Base-by-base conservation (phyloP, 1,140 invertebrate genomes). In the Eupeodes corollae region DNA sequence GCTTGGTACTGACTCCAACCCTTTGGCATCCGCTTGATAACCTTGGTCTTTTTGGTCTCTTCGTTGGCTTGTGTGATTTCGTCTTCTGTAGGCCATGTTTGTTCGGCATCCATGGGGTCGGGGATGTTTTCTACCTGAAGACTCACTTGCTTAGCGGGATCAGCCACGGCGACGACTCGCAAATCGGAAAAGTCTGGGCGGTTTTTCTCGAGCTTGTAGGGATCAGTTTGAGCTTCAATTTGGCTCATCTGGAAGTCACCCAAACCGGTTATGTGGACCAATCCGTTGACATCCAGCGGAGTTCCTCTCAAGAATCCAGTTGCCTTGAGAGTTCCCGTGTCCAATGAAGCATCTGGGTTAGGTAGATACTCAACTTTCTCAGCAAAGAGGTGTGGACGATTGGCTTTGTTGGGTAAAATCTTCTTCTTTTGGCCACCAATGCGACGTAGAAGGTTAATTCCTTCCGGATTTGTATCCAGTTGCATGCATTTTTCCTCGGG, bases 1-100 rank as follows among this genome's bases (percentile, higher is more conserved):
- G 93, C 90, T 72, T 98, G 95, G 70, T 98, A 98, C 46, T 89
- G 88, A 12, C 92, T 97, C 44, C 57, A 67, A 35, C 94, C 94
- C 71, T 92, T 91, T 0, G 91, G 92, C 19, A 96, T 84, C 59
- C 78, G 82, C 63, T 91, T 91, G 0, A 84, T 71, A 46, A 79
- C 73, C 67, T 81, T 83, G 54, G 75, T 78, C 50, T 78, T 81
- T 53, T 74, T 74, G 56, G 70, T 60, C 51, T 80, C 73, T 51
- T 75, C 68, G 62, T 81, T 76, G 3, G 86, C 83, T 54, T 82
- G 74, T 56, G 78, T 76, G 43, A 95, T 74, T 73, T 95, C 91
- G 65, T 94, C 88, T 50, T 90, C 84, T 21, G 88, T 94, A 1
- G 92, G 91, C 88, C 89, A 96, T 18, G 92, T 95, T 73, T 97